phyloP scores from a whole-genome alignment of 2,113 vertebrate genomes.

The Pavo muticus region DNA sequence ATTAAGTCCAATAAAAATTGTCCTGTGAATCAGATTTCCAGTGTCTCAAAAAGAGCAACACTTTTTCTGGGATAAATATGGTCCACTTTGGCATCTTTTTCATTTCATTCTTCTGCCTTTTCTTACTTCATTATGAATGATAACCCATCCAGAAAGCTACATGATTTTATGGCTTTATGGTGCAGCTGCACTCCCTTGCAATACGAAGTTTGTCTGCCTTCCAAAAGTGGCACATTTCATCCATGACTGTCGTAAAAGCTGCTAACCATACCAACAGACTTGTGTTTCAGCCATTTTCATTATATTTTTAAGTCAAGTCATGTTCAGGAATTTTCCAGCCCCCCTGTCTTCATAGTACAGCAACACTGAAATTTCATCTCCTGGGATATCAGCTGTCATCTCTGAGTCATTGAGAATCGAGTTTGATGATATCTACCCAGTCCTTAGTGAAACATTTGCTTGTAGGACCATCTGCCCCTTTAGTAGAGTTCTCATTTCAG shows the following conservation, averaged over 20 bases:
- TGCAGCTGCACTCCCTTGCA: not conserved
- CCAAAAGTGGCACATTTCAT: constrained; percentile 27
- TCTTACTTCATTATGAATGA: not conserved
- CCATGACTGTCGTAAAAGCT: constrained; percentile 26
- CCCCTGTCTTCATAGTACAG: not conserved
- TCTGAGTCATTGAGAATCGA: constrained; percentile 13
- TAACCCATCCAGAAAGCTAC: constrained; percentile 15
- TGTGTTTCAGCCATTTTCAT: not conserved
- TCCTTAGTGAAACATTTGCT: constrained; percentile 56
- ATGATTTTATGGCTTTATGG: not conserved
- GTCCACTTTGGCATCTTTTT: not conserved
- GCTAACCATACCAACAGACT: not conserved
- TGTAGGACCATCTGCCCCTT: constrained; percentile 47
- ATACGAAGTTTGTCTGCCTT: constrained; percentile 36
- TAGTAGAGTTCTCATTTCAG: constrained; percentile 50
- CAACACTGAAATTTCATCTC: constrained; percentile 24
- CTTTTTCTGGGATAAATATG: not conserved
- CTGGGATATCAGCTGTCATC: constrained; percentile 33
- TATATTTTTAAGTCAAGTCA: constrained; percentile 19
- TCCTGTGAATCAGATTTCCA: constrained; percentile 6
- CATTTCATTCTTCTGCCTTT: not conserved
- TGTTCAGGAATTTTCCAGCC: constrained; percentile 18
- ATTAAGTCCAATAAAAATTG: constrained; percentile 5
- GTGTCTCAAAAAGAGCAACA: not conserved
- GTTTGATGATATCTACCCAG: not conserved